Evolutionary conservation across 2,113 vertebrate genomes (phyloP).

Genomic region (Struthio camelus): DNA sequence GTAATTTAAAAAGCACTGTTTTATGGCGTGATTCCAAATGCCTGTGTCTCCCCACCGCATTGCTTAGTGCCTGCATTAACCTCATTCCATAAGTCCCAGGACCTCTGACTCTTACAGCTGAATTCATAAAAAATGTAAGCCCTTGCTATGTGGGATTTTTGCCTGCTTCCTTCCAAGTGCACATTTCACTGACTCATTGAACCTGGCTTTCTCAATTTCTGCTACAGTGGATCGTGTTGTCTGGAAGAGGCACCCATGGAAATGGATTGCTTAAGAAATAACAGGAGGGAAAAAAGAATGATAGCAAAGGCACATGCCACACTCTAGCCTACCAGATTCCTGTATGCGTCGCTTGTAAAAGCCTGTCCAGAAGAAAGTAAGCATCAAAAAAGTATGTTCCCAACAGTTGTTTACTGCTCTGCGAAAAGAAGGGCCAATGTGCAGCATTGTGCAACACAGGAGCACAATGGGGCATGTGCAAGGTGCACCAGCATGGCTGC

Average conservation of each 20-base stretch:
- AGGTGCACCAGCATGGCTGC: constrained; percentile 15
- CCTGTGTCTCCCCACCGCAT: background rate
- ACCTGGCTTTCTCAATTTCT: background rate
- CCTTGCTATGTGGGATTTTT: background rate
- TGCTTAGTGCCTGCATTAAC: constrained; percentile 22
- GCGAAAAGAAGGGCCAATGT: background rate
- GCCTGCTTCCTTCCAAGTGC: background rate
- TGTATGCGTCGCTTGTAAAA: background rate
- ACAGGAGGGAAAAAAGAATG: background rate
- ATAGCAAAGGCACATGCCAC: background rate
- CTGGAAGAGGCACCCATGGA: background rate
- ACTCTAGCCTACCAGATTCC: background rate
- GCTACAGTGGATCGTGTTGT: background rate
- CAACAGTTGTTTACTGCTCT: background rate
- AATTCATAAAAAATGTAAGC: constrained; percentile 53
- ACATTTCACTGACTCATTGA: background rate
- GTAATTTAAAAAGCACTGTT: background rate
- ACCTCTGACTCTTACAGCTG: constrained; percentile 40
- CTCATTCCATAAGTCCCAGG: constrained; percentile 55
- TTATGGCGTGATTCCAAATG: background rate
- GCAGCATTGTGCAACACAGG: background rate
- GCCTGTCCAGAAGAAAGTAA: background rate
- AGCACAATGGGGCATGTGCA: background rate
- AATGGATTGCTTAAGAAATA: background rate
- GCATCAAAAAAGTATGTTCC: background rate